Conservation (phyloP, 2,888 invertebrate species). For the Heliconius erato region DNA sequence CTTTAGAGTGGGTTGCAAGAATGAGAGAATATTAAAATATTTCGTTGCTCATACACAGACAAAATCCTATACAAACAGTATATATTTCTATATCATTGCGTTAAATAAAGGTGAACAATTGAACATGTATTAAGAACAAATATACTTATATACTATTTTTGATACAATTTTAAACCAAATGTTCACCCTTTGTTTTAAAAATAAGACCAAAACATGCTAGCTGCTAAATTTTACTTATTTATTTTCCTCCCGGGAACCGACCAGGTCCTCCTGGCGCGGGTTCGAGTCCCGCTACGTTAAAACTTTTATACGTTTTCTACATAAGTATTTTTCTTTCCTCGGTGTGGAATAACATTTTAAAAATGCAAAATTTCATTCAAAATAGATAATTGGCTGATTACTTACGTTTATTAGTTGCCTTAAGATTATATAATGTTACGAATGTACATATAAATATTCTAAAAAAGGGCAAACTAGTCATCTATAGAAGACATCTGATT, state of each 20-base stretch:
- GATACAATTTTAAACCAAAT: not conserved
- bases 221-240: not conserved
- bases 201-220: not conserved
- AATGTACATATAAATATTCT: not conserved
- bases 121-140: not conserved
- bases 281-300: too few species aligned
- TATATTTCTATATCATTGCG: not conserved
- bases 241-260: too few species aligned
- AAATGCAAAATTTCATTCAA: not conserved
- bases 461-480: not conserved
- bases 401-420: not conserved
- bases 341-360: too few species aligned
- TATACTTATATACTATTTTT: too few species aligned
- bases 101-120: not conserved
- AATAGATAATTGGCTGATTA: not conserved
- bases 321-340: too few species aligned
- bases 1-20: not conserved
- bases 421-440: not conserved
- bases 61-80: not conserved
- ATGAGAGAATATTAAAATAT: slow-evolving; percentile 8
- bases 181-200: not conserved
- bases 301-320: too few species aligned
- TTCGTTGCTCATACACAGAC: not conserved
- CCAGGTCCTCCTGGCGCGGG: too few species aligned
- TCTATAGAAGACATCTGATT: too few species aligned